Conservation (phyloP, 2,113 vertebrate species). For the Microtus oregoni region DNA sequence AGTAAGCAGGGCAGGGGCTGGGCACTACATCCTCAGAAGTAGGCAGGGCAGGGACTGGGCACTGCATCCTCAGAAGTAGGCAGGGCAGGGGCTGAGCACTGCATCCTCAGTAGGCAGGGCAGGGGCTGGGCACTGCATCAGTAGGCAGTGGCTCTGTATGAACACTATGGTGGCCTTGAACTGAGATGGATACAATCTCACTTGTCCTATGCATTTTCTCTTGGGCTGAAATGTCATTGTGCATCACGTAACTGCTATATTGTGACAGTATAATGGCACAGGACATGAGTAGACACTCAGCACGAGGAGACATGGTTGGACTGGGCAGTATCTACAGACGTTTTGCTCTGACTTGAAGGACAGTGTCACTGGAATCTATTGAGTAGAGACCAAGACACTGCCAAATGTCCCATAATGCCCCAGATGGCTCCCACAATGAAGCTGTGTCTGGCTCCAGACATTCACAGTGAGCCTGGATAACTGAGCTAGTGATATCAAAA, state of each 20-base stretch:
- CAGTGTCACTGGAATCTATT: not conserved
- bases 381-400: not conserved
- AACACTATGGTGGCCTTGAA: not conserved
- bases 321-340: not conserved
- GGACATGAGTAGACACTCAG: not conserved
- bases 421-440: not conserved
- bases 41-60: not conserved
- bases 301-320: not conserved
- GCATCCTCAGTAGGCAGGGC: too few species aligned
- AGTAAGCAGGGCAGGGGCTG: not conserved
- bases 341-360: not conserved
- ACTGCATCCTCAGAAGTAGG: too few species aligned
- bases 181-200: not conserved
- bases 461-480: not conserved
- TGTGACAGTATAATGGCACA: not conserved
- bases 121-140: not conserved
- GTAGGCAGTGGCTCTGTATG: not conserved
- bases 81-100: not conserved
- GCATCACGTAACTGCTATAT: too few species aligned
- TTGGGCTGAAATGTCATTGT: fast-evolving
- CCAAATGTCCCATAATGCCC: not conserved
- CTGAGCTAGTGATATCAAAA: not conserved
- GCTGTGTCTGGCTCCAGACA: not conserved
- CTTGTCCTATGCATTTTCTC: not conserved
- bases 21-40: not conserved